Conservation (phyloP, 2,888 invertebrate species). For the Crocallis elinguaria region DNA sequence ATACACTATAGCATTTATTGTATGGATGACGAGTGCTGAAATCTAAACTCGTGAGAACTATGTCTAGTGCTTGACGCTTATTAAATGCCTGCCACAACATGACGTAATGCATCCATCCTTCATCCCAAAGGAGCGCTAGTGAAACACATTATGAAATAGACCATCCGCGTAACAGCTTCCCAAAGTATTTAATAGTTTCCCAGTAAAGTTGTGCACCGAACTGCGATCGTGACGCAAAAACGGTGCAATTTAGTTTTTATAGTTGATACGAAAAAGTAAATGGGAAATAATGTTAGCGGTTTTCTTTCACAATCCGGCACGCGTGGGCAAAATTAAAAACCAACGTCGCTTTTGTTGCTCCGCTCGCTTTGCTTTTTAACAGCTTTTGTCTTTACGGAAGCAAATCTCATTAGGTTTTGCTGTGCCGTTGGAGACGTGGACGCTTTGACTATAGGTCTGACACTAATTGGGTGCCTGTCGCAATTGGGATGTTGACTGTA, state of each 20-base stretch:
- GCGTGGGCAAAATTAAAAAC: slow-evolving; percentile 53
- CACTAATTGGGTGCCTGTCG: slow-evolving; percentile 24
- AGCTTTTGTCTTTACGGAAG: slow-evolving; percentile 55
- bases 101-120: slow-evolving; percentile 17
- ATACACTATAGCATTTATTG: too few species aligned
- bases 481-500: too few species aligned
- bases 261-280: slow-evolving; percentile 45
- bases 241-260: slow-evolving; percentile 12
- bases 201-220: slow-evolving; percentile 35
- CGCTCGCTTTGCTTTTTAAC: slow-evolving; percentile 45
- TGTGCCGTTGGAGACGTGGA: slow-evolving; percentile 17
- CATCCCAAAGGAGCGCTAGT: slow-evolving; percentile 6
- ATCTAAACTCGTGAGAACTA: slow-evolving; percentile 22
- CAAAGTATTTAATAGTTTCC: slow-evolving; percentile 19
- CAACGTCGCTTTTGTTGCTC: slow-evolving; percentile 42
- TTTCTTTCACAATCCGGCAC: slow-evolving; percentile 46
- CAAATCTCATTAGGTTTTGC: slow-evolving; percentile 58
- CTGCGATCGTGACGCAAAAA: slow-evolving; percentile 27
- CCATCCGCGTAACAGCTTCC: slow-evolving; percentile 11
- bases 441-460: slow-evolving; percentile 14
- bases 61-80: slow-evolving; percentile 5
- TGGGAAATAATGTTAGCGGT: slow-evolving; percentile 57
- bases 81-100: slow-evolving; percentile 12
- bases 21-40: slow-evolving; percentile 15
- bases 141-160: slow-evolving; percentile 7